Percentiles rank a stretch among this genome's conserved stretches.
Conservation (phyloP, 2,113 vertebrate genomes). For the Calyptommatus sinebrachiatus region DNA sequence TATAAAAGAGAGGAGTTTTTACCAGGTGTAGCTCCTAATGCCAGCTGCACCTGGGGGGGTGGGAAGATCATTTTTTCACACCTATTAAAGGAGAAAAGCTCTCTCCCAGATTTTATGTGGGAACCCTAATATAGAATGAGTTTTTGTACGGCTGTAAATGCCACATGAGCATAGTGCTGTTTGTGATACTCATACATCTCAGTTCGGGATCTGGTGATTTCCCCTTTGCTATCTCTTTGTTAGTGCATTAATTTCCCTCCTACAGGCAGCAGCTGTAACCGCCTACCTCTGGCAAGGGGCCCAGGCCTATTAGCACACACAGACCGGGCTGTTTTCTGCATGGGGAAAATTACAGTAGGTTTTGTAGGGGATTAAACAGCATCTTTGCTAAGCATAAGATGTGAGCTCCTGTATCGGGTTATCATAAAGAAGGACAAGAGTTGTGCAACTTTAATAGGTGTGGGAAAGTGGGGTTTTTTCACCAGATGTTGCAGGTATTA, state of each 20-base stretch:
- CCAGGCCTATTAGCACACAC: background rate
- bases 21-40: background rate
- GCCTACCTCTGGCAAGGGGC: slow-evolving; percentile 6
- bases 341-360: background rate
- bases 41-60: no score
- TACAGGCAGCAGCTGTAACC: slow-evolving; percentile 9
- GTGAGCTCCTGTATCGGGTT: no score
- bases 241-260: background rate
- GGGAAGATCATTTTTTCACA: no score
- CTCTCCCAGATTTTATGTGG: no score
- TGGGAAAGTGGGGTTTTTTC: no score
- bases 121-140: no score
- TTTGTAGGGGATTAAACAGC: background rate
- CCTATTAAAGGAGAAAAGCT: no score
- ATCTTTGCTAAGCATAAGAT: background rate
- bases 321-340: background rate
- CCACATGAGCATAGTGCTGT: no score
- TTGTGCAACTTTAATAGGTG: no score
- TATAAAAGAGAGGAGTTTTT: no score
- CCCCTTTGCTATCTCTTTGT: background rate
- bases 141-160: background rate
- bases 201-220: background rate
- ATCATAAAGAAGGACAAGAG: no score
- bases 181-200: background rate
- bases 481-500: no score